Evolutionary conservation across 2,113 vertebrate genomes (phyloP).

Genomic region (Shinisaurus crocodilurus): DNA sequence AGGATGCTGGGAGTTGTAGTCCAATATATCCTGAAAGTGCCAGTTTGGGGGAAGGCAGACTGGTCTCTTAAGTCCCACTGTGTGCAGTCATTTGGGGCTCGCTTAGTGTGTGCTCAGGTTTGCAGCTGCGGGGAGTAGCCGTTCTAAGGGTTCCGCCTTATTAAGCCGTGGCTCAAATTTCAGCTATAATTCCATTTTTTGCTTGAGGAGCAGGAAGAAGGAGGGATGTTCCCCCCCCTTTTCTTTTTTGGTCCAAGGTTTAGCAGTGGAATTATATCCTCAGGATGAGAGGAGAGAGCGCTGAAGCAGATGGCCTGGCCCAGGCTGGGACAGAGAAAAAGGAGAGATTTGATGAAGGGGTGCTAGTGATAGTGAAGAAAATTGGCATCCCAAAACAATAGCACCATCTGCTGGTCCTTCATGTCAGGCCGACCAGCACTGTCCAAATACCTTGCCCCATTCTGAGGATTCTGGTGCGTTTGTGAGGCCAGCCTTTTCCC

Average conservation of each 20-base stretch:
- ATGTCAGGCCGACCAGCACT: not conserved
- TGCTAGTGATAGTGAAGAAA: too few species aligned
- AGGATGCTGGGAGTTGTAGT: too few species aligned
- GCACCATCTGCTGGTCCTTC: not conserved
- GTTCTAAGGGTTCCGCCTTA: not conserved
- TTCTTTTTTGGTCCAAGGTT: not conserved
- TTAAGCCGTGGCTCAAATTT: not conserved
- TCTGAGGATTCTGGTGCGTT: too few species aligned
- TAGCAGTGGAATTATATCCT: not conserved
- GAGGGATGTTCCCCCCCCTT: too few species aligned
- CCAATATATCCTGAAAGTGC: too few species aligned
- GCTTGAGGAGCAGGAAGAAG: too few species aligned
- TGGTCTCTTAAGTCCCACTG: too few species aligned
- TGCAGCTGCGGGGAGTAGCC: not conserved
- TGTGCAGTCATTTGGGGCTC: not conserved
- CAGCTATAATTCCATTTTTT: too few species aligned
- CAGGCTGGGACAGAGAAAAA: not conserved
- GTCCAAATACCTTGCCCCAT: too few species aligned
- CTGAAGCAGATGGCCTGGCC: not conserved
- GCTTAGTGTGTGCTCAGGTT: not conserved
- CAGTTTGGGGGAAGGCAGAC: too few species aligned
- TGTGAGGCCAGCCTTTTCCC: too few species aligned
- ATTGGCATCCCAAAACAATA: not conserved
- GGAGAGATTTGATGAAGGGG: not conserved
- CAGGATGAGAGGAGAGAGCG: not conserved